Conservation (phyloP, 2,797 vertebrate species). For the Simalia tracyae region DNA sequence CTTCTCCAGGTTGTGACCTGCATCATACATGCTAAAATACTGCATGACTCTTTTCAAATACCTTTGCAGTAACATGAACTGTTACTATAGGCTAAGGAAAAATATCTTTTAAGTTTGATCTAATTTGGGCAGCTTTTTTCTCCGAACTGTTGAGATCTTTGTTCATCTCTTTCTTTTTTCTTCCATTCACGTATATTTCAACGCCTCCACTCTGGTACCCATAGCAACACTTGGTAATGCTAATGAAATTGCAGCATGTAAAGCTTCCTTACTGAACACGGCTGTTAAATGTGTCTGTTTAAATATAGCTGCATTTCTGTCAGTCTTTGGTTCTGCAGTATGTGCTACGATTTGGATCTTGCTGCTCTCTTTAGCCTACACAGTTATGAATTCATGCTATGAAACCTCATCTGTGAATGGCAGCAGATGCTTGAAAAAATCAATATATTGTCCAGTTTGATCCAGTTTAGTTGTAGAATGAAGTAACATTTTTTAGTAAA, state of each 20-base stretch:
- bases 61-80: constrained; percentile 17
- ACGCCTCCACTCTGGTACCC: constrained; percentile 71
- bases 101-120: constrained; percentile 47
- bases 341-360: constrained; percentile 54
- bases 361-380: constrained; percentile 54
- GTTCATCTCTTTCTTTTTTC: constrained; percentile 64
- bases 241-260: constrained; percentile 76
- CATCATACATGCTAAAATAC: constrained; percentile 22
- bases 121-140: constrained; percentile 46
- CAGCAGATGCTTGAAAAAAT: constrained; percentile 30
- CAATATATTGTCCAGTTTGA: constrained; percentile 21
- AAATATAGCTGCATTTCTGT: constrained; percentile 69
- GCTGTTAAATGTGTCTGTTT: constrained; percentile 74
- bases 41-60: constrained; percentile 8
- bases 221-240: constrained; percentile 80
- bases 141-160: constrained; percentile 59
- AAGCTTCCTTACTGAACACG: constrained; percentile 72
- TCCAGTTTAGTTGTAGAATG: constrained; percentile 54
- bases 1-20: not conserved
- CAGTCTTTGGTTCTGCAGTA: constrained; percentile 66
- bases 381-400: constrained; percentile 31
- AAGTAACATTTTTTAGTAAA: constrained; percentile 61
- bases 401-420: constrained; percentile 23
- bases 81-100: constrained; percentile 34
- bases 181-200: constrained; percentile 66